Percentiles rank a stretch among this genome's conserved stretches.
phyloP scores from a whole-genome alignment of 2,888 invertebrate species.

The Archaeoteleia sp. region DNA sequence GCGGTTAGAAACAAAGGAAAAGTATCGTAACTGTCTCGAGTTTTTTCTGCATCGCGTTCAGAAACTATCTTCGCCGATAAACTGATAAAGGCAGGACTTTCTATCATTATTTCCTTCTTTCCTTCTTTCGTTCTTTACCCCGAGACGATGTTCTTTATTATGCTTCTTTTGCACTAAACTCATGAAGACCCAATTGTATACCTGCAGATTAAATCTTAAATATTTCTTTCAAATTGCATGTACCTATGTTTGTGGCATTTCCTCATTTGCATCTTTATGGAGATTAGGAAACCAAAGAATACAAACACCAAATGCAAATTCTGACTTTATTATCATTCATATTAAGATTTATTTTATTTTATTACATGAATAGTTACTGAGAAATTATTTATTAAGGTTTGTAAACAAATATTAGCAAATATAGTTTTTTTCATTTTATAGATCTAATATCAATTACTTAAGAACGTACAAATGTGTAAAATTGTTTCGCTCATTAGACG shows the following conservation, averaged over 20 bases:
- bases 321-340: too few species aligned
- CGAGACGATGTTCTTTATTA: constrained; percentile 48
- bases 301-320: neutral
- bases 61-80: constrained; percentile 46
- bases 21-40: constrained; percentile 38
- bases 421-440: too few species aligned
- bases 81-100: constrained; percentile 46
- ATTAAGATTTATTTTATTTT: too few species aligned
- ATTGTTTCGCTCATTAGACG: too few species aligned
- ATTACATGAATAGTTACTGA: too few species aligned
- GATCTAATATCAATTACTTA: too few species aligned
- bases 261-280: constrained; percentile 19
- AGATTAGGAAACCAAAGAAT: neutral
- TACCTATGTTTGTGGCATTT: constrained; percentile 12
- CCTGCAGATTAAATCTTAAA: constrained; percentile 42
- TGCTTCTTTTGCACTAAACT: constrained; percentile 49
- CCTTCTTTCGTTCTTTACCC: constrained; percentile 27
- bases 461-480: too few species aligned
- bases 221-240: constrained; percentile 34
- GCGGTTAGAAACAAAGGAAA: constrained; percentile 25
- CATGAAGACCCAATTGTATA: constrained; percentile 48
- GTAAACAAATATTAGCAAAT: too few species aligned
- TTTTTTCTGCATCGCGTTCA: constrained; percentile 33
- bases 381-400: too few species aligned
- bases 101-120: constrained; percentile 29